These are phyloP conservation scores for Fringilla coelebs DNA, from an alignment of 2,797 vertebrate genomes.

Conservation along the genomic window DNA sequence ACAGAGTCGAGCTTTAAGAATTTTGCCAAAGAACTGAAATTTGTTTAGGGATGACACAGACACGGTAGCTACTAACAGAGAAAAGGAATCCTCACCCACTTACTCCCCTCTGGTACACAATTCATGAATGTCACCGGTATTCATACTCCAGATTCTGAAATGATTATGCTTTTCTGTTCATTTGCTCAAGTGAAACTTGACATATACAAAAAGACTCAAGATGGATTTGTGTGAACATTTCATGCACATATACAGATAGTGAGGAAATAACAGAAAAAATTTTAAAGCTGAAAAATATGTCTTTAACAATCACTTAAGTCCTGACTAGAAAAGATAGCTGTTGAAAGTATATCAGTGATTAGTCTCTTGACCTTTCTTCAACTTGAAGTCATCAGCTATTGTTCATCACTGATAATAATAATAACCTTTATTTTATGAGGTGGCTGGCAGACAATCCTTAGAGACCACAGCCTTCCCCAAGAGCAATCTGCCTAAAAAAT, in stretches of 20 bases:
- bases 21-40: not conserved
- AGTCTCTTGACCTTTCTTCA: slow-evolving; percentile 57
- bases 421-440: slow-evolving; percentile 60
- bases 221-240: not conserved
- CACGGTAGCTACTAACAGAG: not conserved
- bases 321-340: slow-evolving; percentile 26
- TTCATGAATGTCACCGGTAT: not conserved
- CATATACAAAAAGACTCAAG: not conserved
- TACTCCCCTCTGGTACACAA: not conserved
- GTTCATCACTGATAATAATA: slow-evolving; percentile 29
- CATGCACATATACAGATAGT: not conserved
- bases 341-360: slow-evolving; percentile 55
- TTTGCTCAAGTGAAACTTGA: not conserved
- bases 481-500: slow-evolving; percentile 12
- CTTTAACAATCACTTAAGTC: slow-evolving; percentile 10
- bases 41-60: not conserved
- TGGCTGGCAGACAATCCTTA: slow-evolving; percentile 39
- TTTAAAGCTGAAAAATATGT: slow-evolving; percentile 3
- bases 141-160: not conserved
- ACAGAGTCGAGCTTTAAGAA: not conserved
- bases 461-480: not conserved
- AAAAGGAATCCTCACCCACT: not conserved
- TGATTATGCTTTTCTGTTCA: not conserved
- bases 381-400: slow-evolving; percentile 42
- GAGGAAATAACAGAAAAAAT: not conserved